Evolutionary conservation across 2,113 vertebrate genomes (phyloP).

Genomic region (Bothrops jararaca): DNA sequence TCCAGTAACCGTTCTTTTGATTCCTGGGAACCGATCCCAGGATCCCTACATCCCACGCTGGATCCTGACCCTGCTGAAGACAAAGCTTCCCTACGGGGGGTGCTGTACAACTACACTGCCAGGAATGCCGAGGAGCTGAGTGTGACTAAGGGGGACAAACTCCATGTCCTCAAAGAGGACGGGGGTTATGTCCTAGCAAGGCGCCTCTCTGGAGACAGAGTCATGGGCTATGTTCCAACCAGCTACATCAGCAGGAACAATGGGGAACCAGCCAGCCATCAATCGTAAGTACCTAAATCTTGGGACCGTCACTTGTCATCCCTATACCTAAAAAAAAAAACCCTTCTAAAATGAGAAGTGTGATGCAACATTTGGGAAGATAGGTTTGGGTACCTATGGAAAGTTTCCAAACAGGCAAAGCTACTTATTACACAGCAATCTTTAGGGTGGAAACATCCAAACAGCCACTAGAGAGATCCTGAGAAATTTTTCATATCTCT

Average conservation of each 20-base stretch:
- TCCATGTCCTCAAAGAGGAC: slow-evolving; percentile 82
- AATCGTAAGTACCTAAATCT: slow-evolving; percentile 74
- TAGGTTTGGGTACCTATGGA: too few relatives aligned
- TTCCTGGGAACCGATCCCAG: slow-evolving; percentile 38
- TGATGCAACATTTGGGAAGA: too few relatives aligned
- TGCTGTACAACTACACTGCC: slow-evolving; percentile 82
- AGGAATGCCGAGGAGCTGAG: slow-evolving; percentile 81
- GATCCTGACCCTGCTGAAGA: slow-evolving; percentile 50
- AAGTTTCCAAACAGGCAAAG: not conserved
- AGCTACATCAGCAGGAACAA: slow-evolving; percentile 79
- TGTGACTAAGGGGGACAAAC: slow-evolving; percentile 80
- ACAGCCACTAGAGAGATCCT: not conserved
- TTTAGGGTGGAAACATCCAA: not conserved
- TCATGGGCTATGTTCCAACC: slow-evolving; percentile 81
- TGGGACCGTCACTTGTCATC: not conserved
- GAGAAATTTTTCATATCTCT: not conserved
- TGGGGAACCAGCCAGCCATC: slow-evolving; percentile 77
- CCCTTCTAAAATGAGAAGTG: not conserved
- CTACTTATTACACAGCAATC: not conserved
- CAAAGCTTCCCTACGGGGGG: slow-evolving; percentile 71
- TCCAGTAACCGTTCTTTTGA: slow-evolving; percentile 34
- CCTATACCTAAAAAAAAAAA: not conserved
- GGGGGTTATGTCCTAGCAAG: slow-evolving; percentile 81
- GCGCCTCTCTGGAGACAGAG: slow-evolving; percentile 76
- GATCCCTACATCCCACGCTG: slow-evolving; percentile 51